Conservation (phyloP, 2,113 vertebrate species). For the Oreotrochilus melanogaster region DNA sequence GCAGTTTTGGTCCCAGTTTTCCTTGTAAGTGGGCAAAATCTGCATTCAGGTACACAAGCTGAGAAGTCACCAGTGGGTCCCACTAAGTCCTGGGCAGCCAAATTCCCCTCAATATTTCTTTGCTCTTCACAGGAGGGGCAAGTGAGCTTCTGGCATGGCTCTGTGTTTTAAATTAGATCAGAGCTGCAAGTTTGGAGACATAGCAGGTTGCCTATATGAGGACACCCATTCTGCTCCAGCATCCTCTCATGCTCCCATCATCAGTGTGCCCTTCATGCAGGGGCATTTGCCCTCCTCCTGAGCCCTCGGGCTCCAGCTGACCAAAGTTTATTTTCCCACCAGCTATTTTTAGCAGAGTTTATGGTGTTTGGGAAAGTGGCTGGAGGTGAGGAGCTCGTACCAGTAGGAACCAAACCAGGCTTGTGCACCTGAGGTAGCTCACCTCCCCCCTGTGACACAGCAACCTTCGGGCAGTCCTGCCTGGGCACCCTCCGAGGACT, state of each 20-base stretch:
- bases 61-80: not conserved
- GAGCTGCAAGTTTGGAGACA: not conserved
- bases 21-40: not conserved
- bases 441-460: not conserved
- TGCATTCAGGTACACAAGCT: accelerated
- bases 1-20: not conserved
- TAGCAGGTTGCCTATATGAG: not conserved
- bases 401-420: not conserved
- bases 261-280: not conserved
- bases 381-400: not conserved
- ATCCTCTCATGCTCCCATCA: not conserved
- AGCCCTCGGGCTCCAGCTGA: not conserved
- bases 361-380: not conserved
- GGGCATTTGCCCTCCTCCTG: not conserved
- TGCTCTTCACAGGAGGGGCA: not conserved
- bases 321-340: not conserved
- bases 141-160: not conserved
- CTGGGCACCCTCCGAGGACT: not conserved
- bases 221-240: not conserved
- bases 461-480: accelerated
- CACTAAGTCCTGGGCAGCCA: not conserved
- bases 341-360: conserved; percentile 25
- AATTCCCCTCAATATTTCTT: not conserved
- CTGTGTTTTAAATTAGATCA: not conserved
- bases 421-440: no score